Percentiles rank a stretch among this genome's conserved stretches.
Evolutionary conservation across 2,888 invertebrate genomes (phyloP).

Genomic region (Protodeltote pygarga): DNA sequence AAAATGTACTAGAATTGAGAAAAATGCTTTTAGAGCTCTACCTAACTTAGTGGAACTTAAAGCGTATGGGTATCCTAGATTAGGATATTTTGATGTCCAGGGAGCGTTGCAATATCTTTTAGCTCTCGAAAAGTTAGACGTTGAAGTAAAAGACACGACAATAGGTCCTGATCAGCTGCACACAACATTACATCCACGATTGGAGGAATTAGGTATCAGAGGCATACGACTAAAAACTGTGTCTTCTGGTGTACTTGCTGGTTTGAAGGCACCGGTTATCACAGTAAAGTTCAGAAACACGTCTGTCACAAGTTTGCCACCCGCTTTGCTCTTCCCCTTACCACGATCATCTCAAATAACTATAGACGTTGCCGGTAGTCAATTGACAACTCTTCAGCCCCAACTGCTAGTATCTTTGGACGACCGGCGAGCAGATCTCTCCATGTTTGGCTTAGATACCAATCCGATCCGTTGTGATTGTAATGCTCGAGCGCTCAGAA

Average conservation of each 20-base stretch:
- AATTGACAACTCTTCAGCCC: slow-evolving; percentile 91
- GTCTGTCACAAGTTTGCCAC: slow-evolving; percentile 91
- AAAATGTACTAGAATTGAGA: slow-evolving; percentile 92
- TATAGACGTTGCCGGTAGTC: slow-evolving; percentile 93
- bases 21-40: slow-evolving; percentile 91
- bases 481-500: slow-evolving; percentile 91
- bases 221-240: slow-evolving; percentile 92
- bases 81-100: slow-evolving; percentile 95
- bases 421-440: slow-evolving; percentile 92
- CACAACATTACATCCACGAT: slow-evolving; percentile 92
- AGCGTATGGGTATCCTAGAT: slow-evolving; percentile 91
- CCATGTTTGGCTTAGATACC: slow-evolving; percentile 90
- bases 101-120: slow-evolving; percentile 92
- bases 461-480: slow-evolving; percentile 96
- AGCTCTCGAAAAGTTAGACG: slow-evolving; percentile 91
- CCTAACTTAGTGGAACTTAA: slow-evolving; percentile 90
- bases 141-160: slow-evolving; percentile 94
- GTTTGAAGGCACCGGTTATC: slow-evolving; percentile 91
- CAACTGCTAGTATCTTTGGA: slow-evolving; percentile 93
- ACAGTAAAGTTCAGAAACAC: slow-evolving; percentile 93
- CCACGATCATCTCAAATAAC: slow-evolving; percentile 94
- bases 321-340: slow-evolving; percentile 94
- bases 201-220: slow-evolving; percentile 91
- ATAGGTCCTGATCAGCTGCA: slow-evolving; percentile 94
- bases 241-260: slow-evolving; percentile 94